These are phyloP conservation scores for Raphicerus campestris DNA, from an alignment of 2,113 vertebrate genomes.

Conservation along the genomic window DNA sequence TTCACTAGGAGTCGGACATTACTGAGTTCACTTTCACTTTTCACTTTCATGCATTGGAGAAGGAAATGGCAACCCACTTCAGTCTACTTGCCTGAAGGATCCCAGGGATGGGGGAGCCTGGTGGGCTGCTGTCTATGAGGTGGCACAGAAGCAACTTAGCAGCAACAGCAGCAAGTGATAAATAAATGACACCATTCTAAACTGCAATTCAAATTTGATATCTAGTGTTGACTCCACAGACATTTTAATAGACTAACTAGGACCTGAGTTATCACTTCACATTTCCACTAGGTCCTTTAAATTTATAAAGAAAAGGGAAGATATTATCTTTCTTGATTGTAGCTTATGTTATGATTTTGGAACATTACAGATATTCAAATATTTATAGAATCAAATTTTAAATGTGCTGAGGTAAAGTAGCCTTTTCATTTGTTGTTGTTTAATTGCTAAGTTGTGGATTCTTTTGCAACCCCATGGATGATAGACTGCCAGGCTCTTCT, in stretches of 20 bases:
- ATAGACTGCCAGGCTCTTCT: background rate
- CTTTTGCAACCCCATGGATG: background rate
- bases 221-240: background rate
- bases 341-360: background rate
- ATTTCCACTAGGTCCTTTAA: background rate
- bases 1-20: too few species aligned
- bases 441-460: background rate
- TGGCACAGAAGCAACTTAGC: too few species aligned
- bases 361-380: background rate
- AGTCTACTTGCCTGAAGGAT: too few species aligned
- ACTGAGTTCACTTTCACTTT: too few species aligned
- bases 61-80: too few species aligned
- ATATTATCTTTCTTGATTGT: background rate
- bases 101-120: too few species aligned
- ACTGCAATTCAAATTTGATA: constrained; percentile 21
- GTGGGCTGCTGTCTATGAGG: too few species aligned
- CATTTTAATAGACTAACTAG: background rate
- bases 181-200: background rate
- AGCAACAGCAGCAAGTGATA: background rate
- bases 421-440: background rate
- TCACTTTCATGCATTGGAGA: too few species aligned
- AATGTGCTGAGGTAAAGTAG: background rate
- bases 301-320: background rate
- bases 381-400: background rate
- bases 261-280: background rate